Evolutionary conservation across 2,888 invertebrate species (phyloP), one percentile per base, ranked within the genome.

Genomic region (Nebria brevicollis): DNA sequence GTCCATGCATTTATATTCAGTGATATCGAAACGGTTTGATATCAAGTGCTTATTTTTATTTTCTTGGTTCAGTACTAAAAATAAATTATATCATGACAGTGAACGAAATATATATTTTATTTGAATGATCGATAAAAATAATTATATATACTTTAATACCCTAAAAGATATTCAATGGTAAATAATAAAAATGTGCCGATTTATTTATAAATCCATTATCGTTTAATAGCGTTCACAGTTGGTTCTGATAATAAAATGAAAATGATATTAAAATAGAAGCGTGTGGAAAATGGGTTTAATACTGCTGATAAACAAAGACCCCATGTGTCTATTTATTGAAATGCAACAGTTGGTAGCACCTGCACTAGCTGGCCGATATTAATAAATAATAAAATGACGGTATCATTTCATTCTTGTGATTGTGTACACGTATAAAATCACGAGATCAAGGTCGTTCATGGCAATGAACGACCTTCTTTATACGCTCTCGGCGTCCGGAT

Each of bases 291-390:
- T 11, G 11, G 54, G 6, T 54, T 54, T 54, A 8, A 8, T 54
- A 54, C 54, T 54, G 54, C 54, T 54, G 54, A 54, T 54, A 54
- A 54, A 54, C 54, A 54, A 68, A 68, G 20, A 68, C 68, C 26
- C 26, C 26, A 72, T 72, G n/a, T 72, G n/a, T 11, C 42, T 43
- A n/a, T 70, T 70, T 73, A 73, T 73, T 73, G 43, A 73, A 43
- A 41, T 43, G 73, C 43, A 42, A 11, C 42, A 66, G 26, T 76
- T 76, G 34, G 65, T 76, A 76, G 76, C 76, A 76, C 76, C 76
- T 41, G 70, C 70, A 20, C 70, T 26, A 70, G 54, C 54, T 54
- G 54, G 54, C 70, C 70, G 70, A 70, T 34, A 70, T 25, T 25
- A 26, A 34, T 70, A 70, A 70, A 70, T 70, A 70, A 70, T 34